A percentile compares a stretch with the other conserved stretches of the same genome.
phyloP scores from a whole-genome alignment of 53 echinoderm and acorn worm species.

The Mesocentrotus franciscanus region DNA sequence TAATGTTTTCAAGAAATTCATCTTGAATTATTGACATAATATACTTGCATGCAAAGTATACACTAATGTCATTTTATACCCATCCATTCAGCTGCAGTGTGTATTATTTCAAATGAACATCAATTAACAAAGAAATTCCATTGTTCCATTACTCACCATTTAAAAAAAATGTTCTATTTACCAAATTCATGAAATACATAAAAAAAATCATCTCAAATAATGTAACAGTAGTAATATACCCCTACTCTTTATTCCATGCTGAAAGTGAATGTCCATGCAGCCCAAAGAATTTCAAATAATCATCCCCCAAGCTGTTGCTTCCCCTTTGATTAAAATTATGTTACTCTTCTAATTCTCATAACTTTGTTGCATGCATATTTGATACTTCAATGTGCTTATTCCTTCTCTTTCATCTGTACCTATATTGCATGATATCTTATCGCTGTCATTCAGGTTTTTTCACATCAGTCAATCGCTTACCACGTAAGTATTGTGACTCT shows the following conservation, averaged over 20 bases:
- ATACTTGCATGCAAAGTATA: constrained; percentile 19
- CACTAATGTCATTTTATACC: neutral
- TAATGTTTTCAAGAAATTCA: neutral
- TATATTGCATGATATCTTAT: constrained; percentile 65
- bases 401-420: constrained; percentile 55
- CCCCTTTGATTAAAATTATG: neutral
- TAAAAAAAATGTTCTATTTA: neutral
- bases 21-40: neutral
- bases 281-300: neutral
- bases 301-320: neutral
- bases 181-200: neutral
- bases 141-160: neutral
- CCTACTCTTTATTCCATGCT: neutral
- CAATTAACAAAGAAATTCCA: neutral
- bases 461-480: constrained; percentile 70
- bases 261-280: neutral
- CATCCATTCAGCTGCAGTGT: neutral
- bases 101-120: neutral
- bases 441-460: constrained; percentile 78
- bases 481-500: constrained; percentile 65
- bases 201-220: neutral
- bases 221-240: neutral
- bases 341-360: neutral
- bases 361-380: neutral
- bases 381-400: neutral